A percentile compares a stretch with the other conserved stretches of the same genome.
Evolutionary conservation across 2,797 vertebrate species (phyloP).

Genomic region (Helarctos malayanus): DNA sequence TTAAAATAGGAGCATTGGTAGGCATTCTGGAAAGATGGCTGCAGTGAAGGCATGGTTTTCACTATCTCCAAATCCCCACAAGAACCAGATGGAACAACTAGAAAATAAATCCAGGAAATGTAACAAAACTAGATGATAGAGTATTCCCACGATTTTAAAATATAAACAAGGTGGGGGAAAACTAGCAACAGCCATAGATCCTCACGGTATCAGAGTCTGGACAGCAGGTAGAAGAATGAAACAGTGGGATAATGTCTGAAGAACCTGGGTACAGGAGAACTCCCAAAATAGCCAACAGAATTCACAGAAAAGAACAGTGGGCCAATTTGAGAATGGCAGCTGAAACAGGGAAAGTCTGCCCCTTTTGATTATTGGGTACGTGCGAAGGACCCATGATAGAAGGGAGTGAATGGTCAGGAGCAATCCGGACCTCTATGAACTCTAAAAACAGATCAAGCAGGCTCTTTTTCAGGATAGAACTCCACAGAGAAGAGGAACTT

Average conservation of each 20-base stretch:
- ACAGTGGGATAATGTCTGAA: not conserved
- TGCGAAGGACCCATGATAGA: too few relatives aligned
- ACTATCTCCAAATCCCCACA: not conserved
- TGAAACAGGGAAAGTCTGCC: not conserved
- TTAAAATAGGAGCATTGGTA: not conserved
- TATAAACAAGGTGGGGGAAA: not conserved
- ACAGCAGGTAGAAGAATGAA: not conserved
- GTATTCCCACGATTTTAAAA: not conserved
- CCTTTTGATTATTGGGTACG: not conserved
- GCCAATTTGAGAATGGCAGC: not conserved
- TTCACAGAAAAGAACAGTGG: not conserved
- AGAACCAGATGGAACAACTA: not conserved
- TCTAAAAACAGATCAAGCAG: not conserved
- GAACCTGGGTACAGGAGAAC: not conserved
- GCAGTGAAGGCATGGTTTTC: not conserved
- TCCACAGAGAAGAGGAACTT: not conserved
- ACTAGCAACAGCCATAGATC: not conserved
- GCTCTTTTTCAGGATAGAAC: not conserved
- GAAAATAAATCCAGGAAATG: slow-evolving; percentile 11
- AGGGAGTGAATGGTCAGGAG: not conserved
- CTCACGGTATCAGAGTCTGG: not conserved
- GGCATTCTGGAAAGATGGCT: not conserved
- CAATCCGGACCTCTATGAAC: not conserved
- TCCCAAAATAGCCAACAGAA: not conserved
- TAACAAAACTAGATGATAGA: not conserved